These are phyloP conservation scores for Epirrhoe alternata DNA, from an alignment of 2,888 invertebrate species.

Conservation along the genomic window DNA sequence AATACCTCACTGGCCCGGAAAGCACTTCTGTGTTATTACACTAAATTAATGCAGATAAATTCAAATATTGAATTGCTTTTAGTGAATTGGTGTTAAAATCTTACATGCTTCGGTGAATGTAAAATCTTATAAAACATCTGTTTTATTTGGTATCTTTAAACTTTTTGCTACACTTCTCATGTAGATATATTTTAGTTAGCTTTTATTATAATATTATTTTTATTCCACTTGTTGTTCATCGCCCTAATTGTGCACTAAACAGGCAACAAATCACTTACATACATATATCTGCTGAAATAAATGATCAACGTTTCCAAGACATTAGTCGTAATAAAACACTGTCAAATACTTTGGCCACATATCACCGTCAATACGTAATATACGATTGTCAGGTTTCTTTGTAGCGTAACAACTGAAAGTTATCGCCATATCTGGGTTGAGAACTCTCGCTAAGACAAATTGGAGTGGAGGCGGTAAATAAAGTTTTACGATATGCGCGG, in stretches of 20 bases:
- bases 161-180: too few relatives aligned
- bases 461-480: slow-evolving; percentile 74
- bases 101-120: not conserved
- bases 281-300: slow-evolving; percentile 35
- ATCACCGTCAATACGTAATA: slow-evolving; percentile 53
- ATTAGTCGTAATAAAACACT: slow-evolving; percentile 43
- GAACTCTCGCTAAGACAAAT: slow-evolving; percentile 76
- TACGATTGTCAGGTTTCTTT: slow-evolving; percentile 52
- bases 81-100: slow-evolving; percentile 13
- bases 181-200: too few relatives aligned
- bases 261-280: slow-evolving; percentile 21
- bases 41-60: slow-evolving; percentile 68
- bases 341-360: slow-evolving; percentile 48
- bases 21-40: slow-evolving; percentile 73
- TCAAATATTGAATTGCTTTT: slow-evolving; percentile 33
- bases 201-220: not conserved
- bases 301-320: slow-evolving; percentile 38
- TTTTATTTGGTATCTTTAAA: too few relatives aligned
- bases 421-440: slow-evolving; percentile 70
- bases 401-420: slow-evolving; percentile 62
- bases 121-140: too few relatives aligned
- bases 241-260: slow-evolving; percentile 14
- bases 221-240: not conserved
- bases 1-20: slow-evolving; percentile 72
- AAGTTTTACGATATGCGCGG: slow-evolving; percentile 79